Conservation (phyloP, 2,888 invertebrate genomes). For the Sylvicola cinctus region DNA sequence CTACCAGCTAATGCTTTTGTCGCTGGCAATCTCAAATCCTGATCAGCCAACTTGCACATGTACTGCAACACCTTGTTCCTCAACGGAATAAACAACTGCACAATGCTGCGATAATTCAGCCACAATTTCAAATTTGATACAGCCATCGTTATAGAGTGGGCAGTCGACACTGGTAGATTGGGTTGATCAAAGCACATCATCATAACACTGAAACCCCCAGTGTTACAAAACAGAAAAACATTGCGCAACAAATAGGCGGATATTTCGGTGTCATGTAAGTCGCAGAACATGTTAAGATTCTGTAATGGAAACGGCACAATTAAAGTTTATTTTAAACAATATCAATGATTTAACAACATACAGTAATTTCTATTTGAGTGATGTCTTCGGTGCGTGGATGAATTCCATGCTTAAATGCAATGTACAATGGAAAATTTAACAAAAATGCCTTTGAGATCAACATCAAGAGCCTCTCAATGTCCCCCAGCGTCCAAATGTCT, state of each 20-base stretch:
- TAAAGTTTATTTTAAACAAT: conserved; percentile 11
- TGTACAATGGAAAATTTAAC: conserved; percentile 72
- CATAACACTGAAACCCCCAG: conserved; percentile 74
- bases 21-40: conserved; percentile 69
- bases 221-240: conserved; percentile 84
- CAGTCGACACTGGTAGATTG: conserved; percentile 64
- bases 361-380: conserved; percentile 19
- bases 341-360: background rate
- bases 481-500: conserved; percentile 51
- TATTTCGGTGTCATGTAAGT: conserved; percentile 83
- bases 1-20: conserved; percentile 82
- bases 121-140: conserved; percentile 84
- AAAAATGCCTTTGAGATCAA: conserved; percentile 76
- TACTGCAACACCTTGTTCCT: conserved; percentile 73
- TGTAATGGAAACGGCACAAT: conserved; percentile 21
- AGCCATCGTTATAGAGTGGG: conserved; percentile 79
- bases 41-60: conserved; percentile 84
- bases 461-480: conserved; percentile 72
- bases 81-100: conserved; percentile 72
- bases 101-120: conserved; percentile 79
- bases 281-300: conserved; percentile 61
- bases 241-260: conserved; percentile 76
- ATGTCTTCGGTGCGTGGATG: conserved; percentile 64
- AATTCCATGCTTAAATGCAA: conserved; percentile 70
- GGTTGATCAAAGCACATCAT: conserved; percentile 68